Evolutionary conservation across 2,888 invertebrate genomes (phyloP), one percentile per base, ranked within the genome.

Genomic region (Latrodectus elegans): DNA sequence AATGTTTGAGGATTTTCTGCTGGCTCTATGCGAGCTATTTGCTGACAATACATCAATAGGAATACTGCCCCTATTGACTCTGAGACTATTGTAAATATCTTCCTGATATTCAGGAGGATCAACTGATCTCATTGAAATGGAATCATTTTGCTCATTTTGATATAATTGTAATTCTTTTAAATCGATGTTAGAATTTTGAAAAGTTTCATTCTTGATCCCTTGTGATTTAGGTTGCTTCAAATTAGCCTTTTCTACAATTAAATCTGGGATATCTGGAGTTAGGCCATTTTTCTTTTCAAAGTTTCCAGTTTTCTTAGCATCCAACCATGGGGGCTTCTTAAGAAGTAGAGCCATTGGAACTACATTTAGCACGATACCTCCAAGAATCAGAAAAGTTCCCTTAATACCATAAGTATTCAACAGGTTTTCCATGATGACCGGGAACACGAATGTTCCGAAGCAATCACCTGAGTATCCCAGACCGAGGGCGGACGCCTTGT

Each of bases 401-500:
- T 83, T 82, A 0, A 90, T 76, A 3, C 78, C 85, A 26, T 89
- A 89, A 15, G 72, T 70, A 4, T 60, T 53, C 1, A 90, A 70
- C n/a, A 89, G 67, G 11, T 76, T 60, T 60, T 88, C 89, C n/a
- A 89, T 85, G 11, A 90, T 75, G 4, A 89, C 71, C 1, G 90
- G 89, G 53, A 90, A 88, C 2, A 67, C 81, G 17, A 90, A 90
- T 0, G 89, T 77, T 26, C 90, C 90, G n/a, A 90, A 84, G 10
- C 90, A 89, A n/a, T 89, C 90, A 22, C 90, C 90, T 4, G 90
- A 88, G 52, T 84, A 90, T 4, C 87, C 86, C 0, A 90, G 75
- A 10, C 90, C 90, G 11, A 89, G 77, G 2, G 90, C 90, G 10
- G 89, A 87, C 11, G 89, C 89, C 51, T 87, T 84, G 72, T 88